Conservation (phyloP, 2,113 vertebrate species). For the Hydrochoerus hydrochaeris region DNA sequence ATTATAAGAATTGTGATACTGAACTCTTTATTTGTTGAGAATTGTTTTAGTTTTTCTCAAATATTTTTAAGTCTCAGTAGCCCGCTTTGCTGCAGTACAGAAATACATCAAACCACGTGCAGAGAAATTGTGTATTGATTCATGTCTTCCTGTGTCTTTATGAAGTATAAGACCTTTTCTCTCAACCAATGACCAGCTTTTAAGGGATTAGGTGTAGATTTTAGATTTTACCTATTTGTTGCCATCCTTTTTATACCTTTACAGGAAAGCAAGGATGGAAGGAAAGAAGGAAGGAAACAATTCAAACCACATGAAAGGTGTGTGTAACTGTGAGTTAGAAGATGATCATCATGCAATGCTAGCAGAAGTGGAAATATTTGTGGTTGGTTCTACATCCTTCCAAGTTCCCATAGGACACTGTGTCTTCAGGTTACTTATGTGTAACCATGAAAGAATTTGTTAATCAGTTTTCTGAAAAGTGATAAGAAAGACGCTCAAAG, state of each 20-base stretch:
- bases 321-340: not conserved
- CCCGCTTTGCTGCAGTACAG: not conserved
- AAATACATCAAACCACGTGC: not conserved
- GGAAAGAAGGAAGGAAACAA: not conserved
- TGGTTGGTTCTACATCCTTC: not conserved
- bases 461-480: not conserved
- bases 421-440: not conserved
- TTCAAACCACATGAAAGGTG: not conserved
- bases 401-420: not conserved
- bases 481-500: not conserved
- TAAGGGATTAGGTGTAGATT: not conserved
- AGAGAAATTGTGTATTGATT: not conserved
- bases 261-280: not conserved
- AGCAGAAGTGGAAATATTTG: not conserved
- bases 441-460: not conserved
- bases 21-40: not conserved
- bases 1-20: not conserved
- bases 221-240: not conserved
- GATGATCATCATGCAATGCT: fast-evolving
- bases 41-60: conserved; percentile 17
- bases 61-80: not conserved
- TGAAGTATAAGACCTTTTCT: not conserved
- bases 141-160: not conserved
- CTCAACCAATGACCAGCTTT: not conserved
- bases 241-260: not conserved